phyloP scores from a whole-genome alignment of 2,797 vertebrate species.

The Ciconia nigra region DNA sequence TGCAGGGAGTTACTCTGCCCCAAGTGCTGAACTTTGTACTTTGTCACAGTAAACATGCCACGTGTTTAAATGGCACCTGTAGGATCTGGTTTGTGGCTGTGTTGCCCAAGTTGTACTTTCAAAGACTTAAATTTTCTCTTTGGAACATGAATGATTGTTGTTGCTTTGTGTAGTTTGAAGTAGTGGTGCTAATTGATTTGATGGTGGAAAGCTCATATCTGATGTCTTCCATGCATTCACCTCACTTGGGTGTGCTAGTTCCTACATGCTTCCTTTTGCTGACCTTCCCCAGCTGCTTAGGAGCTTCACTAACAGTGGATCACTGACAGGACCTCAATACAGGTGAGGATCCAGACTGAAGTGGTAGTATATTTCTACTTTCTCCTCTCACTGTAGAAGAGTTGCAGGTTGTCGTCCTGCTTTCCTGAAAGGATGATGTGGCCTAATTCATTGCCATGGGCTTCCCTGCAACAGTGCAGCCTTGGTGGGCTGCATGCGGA shows the following conservation, averaged over 20 bases:
- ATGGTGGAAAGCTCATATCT: neutral
- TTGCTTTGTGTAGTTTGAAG: neutral
- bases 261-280: accelerated
- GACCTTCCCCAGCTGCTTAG: neutral
- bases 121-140: neutral
- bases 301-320: neutral
- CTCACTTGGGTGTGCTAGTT: neutral
- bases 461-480: no score
- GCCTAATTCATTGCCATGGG: neutral
- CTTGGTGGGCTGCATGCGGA: neutral
- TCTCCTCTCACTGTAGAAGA: neutral
- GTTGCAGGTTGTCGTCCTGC: neutral
- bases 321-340: neutral
- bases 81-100: neutral
- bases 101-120: neutral
- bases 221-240: neutral
- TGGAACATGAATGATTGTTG: neutral
- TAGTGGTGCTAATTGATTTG: neutral
- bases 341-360: neutral
- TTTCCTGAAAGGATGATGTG: neutral
- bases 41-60: neutral
- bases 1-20: neutral
- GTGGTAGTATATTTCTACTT: neutral
- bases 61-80: neutral
- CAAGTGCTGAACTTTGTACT: neutral